A percentile compares a stretch with the other conserved stretches of the same genome.
phyloP scores from a whole-genome alignment of 2,113 vertebrate species.

The Theristicus caerulescens region DNA sequence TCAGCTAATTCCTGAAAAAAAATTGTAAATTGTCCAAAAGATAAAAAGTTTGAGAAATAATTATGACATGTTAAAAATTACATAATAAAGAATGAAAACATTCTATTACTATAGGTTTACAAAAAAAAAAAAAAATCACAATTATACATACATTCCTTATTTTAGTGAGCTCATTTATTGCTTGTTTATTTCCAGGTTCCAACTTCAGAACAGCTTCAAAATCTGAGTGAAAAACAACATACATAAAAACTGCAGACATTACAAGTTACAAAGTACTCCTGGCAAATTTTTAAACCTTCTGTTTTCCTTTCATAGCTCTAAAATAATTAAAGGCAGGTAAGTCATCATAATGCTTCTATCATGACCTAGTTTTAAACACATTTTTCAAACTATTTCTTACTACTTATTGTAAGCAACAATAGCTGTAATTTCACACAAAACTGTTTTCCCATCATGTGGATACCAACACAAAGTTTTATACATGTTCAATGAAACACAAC shows the following conservation, averaged over 20 bases:
- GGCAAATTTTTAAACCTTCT: neutral
- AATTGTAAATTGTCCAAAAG: neutral
- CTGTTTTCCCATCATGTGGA: neutral
- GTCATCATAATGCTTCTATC: neutral
- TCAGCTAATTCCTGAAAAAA: constrained; percentile 76
- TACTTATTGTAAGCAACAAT: neutral
- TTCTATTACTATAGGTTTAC: neutral
- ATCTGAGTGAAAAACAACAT: constrained; percentile 73
- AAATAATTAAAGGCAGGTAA: neutral
- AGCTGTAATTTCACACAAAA: neutral
- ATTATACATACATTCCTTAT: constrained; percentile 79
- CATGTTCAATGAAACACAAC: neutral
- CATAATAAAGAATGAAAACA: neutral
- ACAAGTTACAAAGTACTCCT: neutral
- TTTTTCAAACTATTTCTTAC: neutral
- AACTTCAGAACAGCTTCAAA: constrained; percentile 89
- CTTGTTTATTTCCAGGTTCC: constrained; percentile 97
- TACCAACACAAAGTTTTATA: neutral
- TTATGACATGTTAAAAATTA: neutral
- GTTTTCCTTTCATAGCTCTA: neutral
- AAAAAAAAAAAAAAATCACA: neutral
- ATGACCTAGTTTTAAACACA: neutral
- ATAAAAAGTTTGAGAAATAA: neutral
- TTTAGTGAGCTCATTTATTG: constrained; percentile 87
- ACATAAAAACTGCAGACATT: neutral